Conservation (phyloP, 2,113 vertebrate genomes). For the Numenius arquata region DNA sequence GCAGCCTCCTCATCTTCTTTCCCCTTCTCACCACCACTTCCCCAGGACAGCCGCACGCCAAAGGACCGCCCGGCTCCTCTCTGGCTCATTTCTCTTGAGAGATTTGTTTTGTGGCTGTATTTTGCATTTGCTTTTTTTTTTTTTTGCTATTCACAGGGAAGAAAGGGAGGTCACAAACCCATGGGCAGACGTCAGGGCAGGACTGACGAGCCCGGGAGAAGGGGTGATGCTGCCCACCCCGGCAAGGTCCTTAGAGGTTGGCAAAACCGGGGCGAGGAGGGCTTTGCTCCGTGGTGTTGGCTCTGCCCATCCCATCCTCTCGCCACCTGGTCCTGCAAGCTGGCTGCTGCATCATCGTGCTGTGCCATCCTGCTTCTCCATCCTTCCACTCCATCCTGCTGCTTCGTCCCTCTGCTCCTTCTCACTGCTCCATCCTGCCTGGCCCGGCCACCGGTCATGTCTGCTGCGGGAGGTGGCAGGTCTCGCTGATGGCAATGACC, state of each 20-base stretch:
- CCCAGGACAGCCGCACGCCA: accelerated
- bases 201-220: background rate
- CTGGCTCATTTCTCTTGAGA: background rate
- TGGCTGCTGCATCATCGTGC: background rate
- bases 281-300: background rate
- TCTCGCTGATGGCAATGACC: conserved; percentile 77
- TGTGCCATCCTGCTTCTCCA: background rate
- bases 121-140: background rate
- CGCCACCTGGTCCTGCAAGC: background rate
- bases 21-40: background rate
- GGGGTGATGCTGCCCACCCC: background rate
- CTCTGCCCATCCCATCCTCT: background rate
- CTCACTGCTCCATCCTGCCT: background rate
- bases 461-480: conserved; percentile 68
- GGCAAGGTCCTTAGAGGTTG: background rate
- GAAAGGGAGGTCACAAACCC: background rate
- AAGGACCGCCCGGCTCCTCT: background rate
- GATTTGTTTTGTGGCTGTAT: conserved; percentile 12
- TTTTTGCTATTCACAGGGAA: conserved; percentile 25
- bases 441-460: background rate
- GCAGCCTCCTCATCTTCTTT: background rate
- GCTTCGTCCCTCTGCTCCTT: background rate
- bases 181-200: background rate
- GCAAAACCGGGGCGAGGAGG: background rate
- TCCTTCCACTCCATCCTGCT: background rate